Evolutionary conservation across 2,888 invertebrate genomes (phyloP).

Genomic region (Catonia carolina): DNA sequence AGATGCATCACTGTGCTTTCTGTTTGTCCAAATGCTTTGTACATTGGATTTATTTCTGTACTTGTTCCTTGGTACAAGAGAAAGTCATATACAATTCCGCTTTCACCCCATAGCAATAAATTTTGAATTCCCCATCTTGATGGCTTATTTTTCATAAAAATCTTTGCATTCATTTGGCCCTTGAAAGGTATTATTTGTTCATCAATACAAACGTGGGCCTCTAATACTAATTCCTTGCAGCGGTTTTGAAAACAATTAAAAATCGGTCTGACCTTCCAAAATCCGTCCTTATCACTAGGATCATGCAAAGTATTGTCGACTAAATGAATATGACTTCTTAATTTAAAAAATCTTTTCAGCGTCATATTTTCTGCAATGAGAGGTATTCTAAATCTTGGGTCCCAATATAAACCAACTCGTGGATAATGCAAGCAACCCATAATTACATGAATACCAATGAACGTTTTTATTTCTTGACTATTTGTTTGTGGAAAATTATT

Average conservation of each 20-base stretch:
- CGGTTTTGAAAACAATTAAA: not conserved
- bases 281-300: not conserved
- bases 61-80: not conserved
- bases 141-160: not conserved
- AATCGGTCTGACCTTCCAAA: conserved; percentile 4
- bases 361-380: not conserved
- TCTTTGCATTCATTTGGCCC: not conserved
- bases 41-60: not conserved
- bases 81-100: too few relatives aligned
- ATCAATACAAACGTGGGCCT: not conserved
- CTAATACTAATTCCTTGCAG: not conserved
- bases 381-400: not conserved
- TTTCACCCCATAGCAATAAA: too few relatives aligned
- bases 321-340: not conserved
- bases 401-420: too few relatives aligned
- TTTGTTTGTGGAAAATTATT: too few relatives aligned
- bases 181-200: not conserved
- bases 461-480: too few relatives aligned
- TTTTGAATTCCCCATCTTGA: not conserved
- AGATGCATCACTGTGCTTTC: not conserved
- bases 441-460: too few relatives aligned
- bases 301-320: not conserved
- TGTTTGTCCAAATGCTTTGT: not conserved
- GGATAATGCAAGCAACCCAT: too few relatives aligned
- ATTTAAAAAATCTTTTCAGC: not conserved